These are phyloP conservation scores for Biston stratarius DNA, from an alignment of 2,888 invertebrate species.

Conservation along the genomic window DNA sequence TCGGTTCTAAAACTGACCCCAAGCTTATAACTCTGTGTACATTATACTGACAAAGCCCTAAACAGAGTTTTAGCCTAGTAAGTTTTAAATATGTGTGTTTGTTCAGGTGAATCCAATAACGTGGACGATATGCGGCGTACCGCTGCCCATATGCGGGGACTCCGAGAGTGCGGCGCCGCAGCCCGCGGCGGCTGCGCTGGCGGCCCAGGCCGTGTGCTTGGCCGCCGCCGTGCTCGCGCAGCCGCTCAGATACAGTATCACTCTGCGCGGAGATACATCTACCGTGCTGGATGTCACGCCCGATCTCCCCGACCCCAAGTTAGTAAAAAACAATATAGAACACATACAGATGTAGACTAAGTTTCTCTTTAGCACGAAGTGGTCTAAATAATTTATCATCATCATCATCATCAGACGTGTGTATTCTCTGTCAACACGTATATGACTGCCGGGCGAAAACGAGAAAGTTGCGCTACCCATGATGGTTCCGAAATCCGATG, in stretches of 20 bases:
- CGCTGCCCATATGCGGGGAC: slow-evolving; percentile 72
- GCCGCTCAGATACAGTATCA: slow-evolving; percentile 94
- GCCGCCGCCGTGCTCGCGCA: slow-evolving; percentile 93
- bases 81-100: slow-evolving; percentile 1
- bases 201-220: slow-evolving; percentile 93
- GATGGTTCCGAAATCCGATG: too few species aligned
- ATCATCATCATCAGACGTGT: too few species aligned
- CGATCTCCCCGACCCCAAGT: slow-evolving; percentile 77
- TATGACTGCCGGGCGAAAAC: too few species aligned
- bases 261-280: slow-evolving; percentile 93
- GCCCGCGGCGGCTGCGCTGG: slow-evolving; percentile 95
- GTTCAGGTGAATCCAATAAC: slow-evolving; percentile 63
- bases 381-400: too few species aligned
- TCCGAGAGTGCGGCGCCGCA: slow-evolving; percentile 86
- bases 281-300: slow-evolving; percentile 92
- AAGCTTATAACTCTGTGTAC: too few species aligned
- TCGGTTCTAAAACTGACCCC: too few species aligned
- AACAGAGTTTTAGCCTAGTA: too few species aligned
- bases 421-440: too few species aligned
- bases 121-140: slow-evolving; percentile 71
- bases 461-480: too few species aligned
- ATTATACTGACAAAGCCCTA: too few species aligned
- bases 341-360: too few species aligned
- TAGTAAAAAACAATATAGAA: slow-evolving; percentile 51
- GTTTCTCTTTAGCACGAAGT: too few species aligned